Percentiles rank a stretch among this genome's conserved stretches.
phyloP scores from a whole-genome alignment of 2,888 invertebrate species.

The Smittia sp. region DNA sequence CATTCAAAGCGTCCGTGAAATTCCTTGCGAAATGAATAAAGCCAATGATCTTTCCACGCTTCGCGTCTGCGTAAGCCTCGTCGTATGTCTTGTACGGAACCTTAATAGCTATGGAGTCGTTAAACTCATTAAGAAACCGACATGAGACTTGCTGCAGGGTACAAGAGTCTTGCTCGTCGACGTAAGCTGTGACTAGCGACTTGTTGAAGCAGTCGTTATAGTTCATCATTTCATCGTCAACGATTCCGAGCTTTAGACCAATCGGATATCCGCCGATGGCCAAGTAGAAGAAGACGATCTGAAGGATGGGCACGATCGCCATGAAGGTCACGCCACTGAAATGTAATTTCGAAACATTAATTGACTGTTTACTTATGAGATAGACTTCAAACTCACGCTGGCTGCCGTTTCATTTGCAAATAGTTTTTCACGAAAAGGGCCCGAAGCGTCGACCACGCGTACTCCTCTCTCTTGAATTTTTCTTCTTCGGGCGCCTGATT shows the following conservation, averaged over 20 bases:
- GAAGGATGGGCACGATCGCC: constrained; percentile 76
- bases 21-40: constrained; percentile 68
- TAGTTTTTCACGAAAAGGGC: constrained; percentile 70
- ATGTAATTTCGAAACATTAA: not conserved
- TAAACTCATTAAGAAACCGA: constrained; percentile 60
- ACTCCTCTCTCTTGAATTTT: constrained; percentile 10
- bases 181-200: constrained; percentile 52
- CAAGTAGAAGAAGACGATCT: constrained; percentile 74
- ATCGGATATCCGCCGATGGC: constrained; percentile 76
- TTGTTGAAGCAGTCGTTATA: constrained; percentile 53
- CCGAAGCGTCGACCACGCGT: constrained; percentile 49
- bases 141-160: constrained; percentile 61
- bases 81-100: constrained; percentile 56
- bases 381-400: constrained; percentile 59
- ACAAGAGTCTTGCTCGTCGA: constrained; percentile 52
- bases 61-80: constrained; percentile 58
- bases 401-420: constrained; percentile 67
- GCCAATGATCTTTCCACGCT: constrained; percentile 59
- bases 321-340: constrained; percentile 79
- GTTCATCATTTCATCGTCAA: constrained; percentile 69
- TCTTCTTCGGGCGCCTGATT: not conserved
- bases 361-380: not conserved
- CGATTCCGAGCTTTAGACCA: constrained; percentile 69
- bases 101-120: constrained; percentile 59
- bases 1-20: constrained; percentile 65